phyloP scores from a whole-genome alignment of 2,888 invertebrate genomes.

The Stenurella melanura region DNA sequence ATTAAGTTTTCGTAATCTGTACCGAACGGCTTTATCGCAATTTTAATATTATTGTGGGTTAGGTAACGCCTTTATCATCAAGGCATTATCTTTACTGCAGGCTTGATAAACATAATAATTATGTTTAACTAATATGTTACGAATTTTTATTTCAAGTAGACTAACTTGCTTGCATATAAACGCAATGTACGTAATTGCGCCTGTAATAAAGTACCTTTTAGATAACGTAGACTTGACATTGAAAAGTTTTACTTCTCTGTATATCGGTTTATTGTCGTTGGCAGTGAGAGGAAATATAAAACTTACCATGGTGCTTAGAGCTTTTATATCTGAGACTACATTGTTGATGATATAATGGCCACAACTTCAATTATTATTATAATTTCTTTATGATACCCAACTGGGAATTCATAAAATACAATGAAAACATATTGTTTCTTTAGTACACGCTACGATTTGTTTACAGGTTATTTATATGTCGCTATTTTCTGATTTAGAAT shows the following conservation, averaged over 20 bases:
- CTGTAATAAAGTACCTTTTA: conserved; percentile 37
- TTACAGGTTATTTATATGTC: neutral
- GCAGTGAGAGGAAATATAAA: conserved; percentile 40
- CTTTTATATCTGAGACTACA: conserved; percentile 40
- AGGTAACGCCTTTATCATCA: conserved; percentile 25
- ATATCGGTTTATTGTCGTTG: conserved; percentile 42
- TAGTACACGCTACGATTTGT: neutral
- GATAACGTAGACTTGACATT: conserved; percentile 42
- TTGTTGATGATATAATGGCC: conserved; percentile 40
- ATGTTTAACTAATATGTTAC: conserved; percentile 25
- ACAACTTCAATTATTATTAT: conserved; percentile 40
- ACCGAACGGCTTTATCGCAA: conserved; percentile 12
- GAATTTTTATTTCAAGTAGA: conserved; percentile 32
- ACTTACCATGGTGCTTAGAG: conserved; percentile 30
- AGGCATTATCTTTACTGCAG: conserved; percentile 33
- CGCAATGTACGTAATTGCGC: conserved; percentile 38
- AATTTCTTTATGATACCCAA: conserved; percentile 38
- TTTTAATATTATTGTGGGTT: conserved; percentile 28
- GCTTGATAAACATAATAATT: conserved; percentile 18
- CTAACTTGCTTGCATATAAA: conserved; percentile 21
- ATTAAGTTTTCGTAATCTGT: conserved; percentile 22
- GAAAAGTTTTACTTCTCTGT: conserved; percentile 41
- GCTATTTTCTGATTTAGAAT: conserved; percentile 1
- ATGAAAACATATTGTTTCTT: conserved; percentile 36
- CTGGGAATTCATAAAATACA: conserved; percentile 34